Evolutionary conservation across 2,888 invertebrate genomes (phyloP).

Genomic region (Hymenopus coronatus): DNA sequence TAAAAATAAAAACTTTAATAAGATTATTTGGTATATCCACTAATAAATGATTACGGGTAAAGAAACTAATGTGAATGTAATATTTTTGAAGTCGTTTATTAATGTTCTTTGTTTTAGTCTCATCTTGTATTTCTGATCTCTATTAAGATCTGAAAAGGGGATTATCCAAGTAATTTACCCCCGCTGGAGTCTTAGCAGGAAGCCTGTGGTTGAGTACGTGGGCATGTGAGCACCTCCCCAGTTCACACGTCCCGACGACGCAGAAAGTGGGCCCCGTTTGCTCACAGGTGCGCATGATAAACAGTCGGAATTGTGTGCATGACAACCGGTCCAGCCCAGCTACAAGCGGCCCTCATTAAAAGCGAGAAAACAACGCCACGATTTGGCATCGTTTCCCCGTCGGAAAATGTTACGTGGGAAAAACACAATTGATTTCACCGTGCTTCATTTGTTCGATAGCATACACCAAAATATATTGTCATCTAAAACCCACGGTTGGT

Average conservation of each 20-base stretch:
- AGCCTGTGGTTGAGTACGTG: no score
- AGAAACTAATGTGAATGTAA: no score
- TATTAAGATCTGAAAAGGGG: no score
- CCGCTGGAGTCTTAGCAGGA: no score
- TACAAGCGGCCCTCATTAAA: background rate
- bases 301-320: background rate
- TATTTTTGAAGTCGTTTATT: no score
- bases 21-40: no score
- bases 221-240: background rate
- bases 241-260: background rate
- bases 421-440: background rate
- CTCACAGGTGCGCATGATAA: background rate
- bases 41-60: no score
- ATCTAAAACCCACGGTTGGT: background rate
- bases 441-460: background rate
- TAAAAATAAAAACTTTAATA: no score
- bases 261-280: background rate
- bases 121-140: no score
- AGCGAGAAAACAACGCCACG: background rate
- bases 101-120: no score
- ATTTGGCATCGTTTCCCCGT: background rate
- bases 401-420: background rate
- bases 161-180: no score
- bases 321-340: background rate
- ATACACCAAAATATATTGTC: background rate